A percentile compares a stretch with the other conserved stretches of the same genome.
These are phyloP conservation scores for Catharus fuscescens DNA, from an alignment of 2,113 vertebrate genomes.

Conservation along the genomic window DNA sequence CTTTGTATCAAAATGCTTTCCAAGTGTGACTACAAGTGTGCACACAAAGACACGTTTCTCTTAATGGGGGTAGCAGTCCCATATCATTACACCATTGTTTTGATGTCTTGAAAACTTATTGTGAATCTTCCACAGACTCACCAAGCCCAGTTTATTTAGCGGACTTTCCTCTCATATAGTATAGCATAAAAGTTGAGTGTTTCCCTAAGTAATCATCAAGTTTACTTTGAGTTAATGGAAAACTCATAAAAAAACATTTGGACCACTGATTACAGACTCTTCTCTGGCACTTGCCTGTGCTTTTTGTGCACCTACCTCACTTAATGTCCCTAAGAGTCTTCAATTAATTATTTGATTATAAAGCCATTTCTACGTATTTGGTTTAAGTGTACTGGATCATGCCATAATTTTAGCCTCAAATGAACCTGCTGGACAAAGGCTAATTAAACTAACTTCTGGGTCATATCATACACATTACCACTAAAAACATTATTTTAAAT, in stretches of 20 bases:
- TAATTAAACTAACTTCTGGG: constrained; percentile 72
- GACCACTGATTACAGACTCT: not conserved
- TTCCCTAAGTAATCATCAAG: not conserved
- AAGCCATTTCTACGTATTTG: constrained; percentile 62
- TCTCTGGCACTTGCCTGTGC: not conserved
- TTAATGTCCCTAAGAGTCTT: constrained; percentile 47
- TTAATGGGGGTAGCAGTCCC: not conserved
- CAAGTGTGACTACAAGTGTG: too few species aligned
- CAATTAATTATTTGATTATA: constrained; percentile 76
- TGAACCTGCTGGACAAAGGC: constrained; percentile 52
- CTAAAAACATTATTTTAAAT: constrained; percentile 29
- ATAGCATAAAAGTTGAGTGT: not conserved
- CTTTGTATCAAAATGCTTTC: not conserved
- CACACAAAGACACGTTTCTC: not conserved
- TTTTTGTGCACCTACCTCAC: not conserved
- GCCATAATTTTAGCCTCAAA: constrained; percentile 66
- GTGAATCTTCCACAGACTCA: not conserved
- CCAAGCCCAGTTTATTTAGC: not conserved
- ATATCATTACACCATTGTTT: not conserved
- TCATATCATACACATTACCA: constrained; percentile 41
- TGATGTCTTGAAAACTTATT: not conserved
- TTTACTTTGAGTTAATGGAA: constrained; percentile 43
- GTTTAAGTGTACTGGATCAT: constrained; percentile 66
- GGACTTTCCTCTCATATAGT: not conserved
- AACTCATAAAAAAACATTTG: not conserved